These are phyloP conservation scores for Acanthoscelides obtectus DNA, from an alignment of 2,888 invertebrate species.

Conservation along the genomic window DNA sequence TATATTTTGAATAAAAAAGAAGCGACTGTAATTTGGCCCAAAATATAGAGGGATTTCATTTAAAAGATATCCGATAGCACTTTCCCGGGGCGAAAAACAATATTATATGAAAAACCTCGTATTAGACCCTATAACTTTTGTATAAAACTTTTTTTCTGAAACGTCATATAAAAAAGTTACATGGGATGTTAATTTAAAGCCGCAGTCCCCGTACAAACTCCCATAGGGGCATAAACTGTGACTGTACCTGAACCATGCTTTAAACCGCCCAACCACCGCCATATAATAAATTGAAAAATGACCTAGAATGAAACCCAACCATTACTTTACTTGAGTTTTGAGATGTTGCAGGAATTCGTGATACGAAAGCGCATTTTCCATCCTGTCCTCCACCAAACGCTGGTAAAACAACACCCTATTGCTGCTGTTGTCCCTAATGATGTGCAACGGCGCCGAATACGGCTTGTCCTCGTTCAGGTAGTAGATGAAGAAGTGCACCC, in stretches of 20 bases:
- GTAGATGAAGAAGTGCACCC: constrained; percentile 74
- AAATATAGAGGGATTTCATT: too few relatives aligned
- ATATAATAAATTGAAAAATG: background rate
- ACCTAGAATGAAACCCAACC: background rate
- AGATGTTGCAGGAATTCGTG: constrained; percentile 97
- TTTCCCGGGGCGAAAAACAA: too few relatives aligned
- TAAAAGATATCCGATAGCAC: too few relatives aligned
- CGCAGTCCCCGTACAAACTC: too few relatives aligned
- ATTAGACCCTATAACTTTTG: too few relatives aligned
- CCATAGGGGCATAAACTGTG: too few relatives aligned
- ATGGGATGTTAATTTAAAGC: too few relatives aligned
- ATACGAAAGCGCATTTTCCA: constrained; percentile 91
- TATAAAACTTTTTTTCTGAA: too few relatives aligned
- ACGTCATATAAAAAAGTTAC: too few relatives aligned
- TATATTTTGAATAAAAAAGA: too few relatives aligned
- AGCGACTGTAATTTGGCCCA: too few relatives aligned
- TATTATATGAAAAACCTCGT: too few relatives aligned
- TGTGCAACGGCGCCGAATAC: constrained; percentile 68
- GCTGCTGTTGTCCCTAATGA: constrained; percentile 90
- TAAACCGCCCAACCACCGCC: background rate
- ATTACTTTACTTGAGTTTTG: constrained; percentile 83
- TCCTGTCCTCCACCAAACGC: constrained; percentile 88
- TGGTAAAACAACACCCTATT: constrained; percentile 78
- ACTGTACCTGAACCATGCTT: background rate
- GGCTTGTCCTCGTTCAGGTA: constrained; percentile 84